Evolutionary conservation across 2,888 invertebrate genomes (phyloP), one percentile per base, ranked within the genome.

Genomic region (Apeira syringaria): DNA sequence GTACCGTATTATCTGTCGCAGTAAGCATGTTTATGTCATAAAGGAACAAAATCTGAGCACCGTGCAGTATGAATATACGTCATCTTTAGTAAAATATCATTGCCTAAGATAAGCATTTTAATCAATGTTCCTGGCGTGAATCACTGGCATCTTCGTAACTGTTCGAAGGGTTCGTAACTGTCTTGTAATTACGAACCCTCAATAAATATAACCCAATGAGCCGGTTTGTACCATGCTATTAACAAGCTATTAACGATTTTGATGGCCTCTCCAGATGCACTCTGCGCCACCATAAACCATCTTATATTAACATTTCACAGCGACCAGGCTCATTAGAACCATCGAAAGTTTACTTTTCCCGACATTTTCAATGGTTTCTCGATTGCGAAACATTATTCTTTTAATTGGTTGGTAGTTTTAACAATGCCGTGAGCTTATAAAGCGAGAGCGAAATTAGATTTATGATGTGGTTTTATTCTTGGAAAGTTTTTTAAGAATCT

Each of bases 201-300:
- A n/a, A n/a, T n/a, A n/a, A n/a, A 32, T 6, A 5, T 6, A 3
- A 15, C 17, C 15, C 29, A 15, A n/a, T 15, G 7, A 37, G 10
- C 8, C 5, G 56, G 43, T 12, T 39, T 27, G 31, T 39, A 22
- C 18, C 13, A 7, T 6, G 29, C 46, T 36, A 53, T 59, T 63
- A 53, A 60, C 43, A 31, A 22, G 3, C 43, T 18, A 47, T 64
- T 52, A 64, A 47, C 36, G 11, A 15, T 9, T 48, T 66, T 66
- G 26, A 68, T 56, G 32, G 54, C 54, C 39, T 36, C 50, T 43
- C 56, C 58, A 64, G 61, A 68, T 53, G 50, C 52, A 47, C 43
- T 49, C 26, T 26, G 26, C 17, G 38, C 31, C 32, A 47, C 40
- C 49, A 56, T 64, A 58, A 59, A 51, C 33, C 40, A 13, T 1